Conservation (phyloP, 1,140 invertebrate genomes). For the Scaptodrosophila lebanonensis region DNA sequence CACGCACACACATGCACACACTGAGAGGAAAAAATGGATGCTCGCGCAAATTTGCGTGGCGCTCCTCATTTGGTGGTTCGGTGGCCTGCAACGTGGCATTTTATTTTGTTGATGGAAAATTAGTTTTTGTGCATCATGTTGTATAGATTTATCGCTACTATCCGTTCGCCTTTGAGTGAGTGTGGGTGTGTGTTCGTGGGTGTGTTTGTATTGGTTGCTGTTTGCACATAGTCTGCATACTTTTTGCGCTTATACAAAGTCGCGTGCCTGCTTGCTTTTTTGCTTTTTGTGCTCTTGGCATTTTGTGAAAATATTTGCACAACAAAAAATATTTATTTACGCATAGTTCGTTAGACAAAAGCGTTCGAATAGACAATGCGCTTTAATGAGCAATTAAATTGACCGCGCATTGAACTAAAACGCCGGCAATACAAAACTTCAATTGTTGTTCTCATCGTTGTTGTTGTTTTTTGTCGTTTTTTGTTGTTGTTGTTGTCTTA, state of each 20-base stretch:
- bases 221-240: slow-evolving; percentile 75
- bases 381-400: slow-evolving; percentile 25
- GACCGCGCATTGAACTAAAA: background rate
- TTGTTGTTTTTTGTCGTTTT: too few species aligned
- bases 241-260: slow-evolving; percentile 65
- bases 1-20: too few species aligned
- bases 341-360: slow-evolving; percentile 19
- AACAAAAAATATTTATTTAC: slow-evolving; percentile 51
- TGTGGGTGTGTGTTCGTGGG: slow-evolving; percentile 9
- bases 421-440: background rate
- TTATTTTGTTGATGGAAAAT: slow-evolving; percentile 67
- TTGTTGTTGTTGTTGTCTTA: too few species aligned
- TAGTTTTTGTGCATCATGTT: slow-evolving; percentile 64
- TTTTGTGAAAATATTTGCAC: slow-evolving; percentile 46
- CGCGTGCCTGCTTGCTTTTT: slow-evolving; percentile 57
- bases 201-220: slow-evolving; percentile 28
- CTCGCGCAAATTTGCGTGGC: slow-evolving; percentile 59
- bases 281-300: slow-evolving; percentile 5
- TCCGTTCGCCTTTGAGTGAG: background rate
- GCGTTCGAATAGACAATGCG: slow-evolving; percentile 21
- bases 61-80: slow-evolving; percentile 21
- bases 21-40: slow-evolving; percentile 39
- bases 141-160: slow-evolving; percentile 41
- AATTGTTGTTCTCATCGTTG: background rate
- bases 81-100: slow-evolving; percentile 28